These are phyloP conservation scores for Phaethornis superciliosus DNA, from an alignment of 2,113 vertebrate genomes.

Conservation along the genomic window DNA sequence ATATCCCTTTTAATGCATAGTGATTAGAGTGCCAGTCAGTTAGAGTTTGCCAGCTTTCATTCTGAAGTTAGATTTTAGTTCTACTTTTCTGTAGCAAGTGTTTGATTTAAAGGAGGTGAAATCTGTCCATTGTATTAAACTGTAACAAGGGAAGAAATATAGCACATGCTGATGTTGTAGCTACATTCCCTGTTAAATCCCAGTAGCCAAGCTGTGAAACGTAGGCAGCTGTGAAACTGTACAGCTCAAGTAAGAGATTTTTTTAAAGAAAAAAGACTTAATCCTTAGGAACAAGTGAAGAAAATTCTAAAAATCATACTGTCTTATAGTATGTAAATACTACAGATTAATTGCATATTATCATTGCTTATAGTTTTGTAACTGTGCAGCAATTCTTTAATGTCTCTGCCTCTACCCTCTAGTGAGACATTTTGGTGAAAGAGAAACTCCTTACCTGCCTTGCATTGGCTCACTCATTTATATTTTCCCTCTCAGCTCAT, in stretches of 20 bases:
- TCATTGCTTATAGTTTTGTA: background rate
- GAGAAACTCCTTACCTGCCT: background rate
- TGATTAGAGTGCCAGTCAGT: background rate
- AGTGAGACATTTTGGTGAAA: background rate
- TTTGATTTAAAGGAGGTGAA: background rate
- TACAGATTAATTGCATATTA: background rate
- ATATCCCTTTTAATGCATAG: background rate
- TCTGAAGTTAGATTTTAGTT: background rate
- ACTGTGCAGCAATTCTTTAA: background rate
- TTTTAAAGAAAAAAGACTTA: background rate
- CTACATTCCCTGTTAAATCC: background rate
- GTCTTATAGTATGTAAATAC: background rate
- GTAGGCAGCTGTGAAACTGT: background rate
- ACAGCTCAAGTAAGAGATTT: background rate
- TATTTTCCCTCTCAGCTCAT: slow-evolving; percentile 8
- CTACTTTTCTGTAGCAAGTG: background rate
- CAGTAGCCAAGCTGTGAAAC: background rate
- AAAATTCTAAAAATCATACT: background rate
- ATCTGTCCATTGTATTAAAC: background rate
- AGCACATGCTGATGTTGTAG: background rate
- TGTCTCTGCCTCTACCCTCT: background rate
- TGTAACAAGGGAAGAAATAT: background rate
- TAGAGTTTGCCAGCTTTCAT: background rate
- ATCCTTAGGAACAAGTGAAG: background rate
- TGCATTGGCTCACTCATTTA: background rate